A percentile compares a stretch with the other conserved stretches of the same genome.
These are phyloP conservation scores for Gasteruption jaculator DNA, from an alignment of 2,888 invertebrate genomes.

Conservation along the genomic window DNA sequence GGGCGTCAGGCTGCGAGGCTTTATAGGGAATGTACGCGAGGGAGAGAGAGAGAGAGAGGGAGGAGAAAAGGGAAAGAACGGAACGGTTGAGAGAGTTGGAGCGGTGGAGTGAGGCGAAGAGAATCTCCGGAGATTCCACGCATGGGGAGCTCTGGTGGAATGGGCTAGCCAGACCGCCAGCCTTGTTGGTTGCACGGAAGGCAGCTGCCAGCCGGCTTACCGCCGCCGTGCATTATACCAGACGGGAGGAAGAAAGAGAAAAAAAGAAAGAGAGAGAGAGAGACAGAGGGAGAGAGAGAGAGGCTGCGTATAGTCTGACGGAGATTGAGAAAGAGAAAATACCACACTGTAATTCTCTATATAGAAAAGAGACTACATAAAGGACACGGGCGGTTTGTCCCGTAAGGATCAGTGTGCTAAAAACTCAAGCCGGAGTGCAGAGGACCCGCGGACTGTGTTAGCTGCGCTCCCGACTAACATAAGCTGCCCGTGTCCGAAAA, in stretches of 20 bases:
- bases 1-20: slow-evolving; percentile 9
- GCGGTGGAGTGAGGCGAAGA: slow-evolving; percentile 29
- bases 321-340: too few species aligned
- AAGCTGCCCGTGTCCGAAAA: too few species aligned
- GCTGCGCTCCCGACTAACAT: too few species aligned
- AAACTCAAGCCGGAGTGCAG: slow-evolving; percentile 22
- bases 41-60: slow-evolving; percentile 22
- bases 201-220: slow-evolving; percentile 49
- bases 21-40: slow-evolving; percentile 19
- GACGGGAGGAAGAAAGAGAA: slow-evolving; percentile 20
- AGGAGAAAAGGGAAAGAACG: slow-evolving; percentile 21
- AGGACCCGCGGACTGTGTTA: too few species aligned
- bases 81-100: slow-evolving; percentile 24
- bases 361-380: too few species aligned
- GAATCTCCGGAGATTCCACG: slow-evolving; percentile 44
- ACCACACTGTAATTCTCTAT: too few species aligned
- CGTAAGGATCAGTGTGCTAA: slow-evolving; percentile 35
- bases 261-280: slow-evolving; percentile 15
- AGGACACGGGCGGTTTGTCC: slow-evolving; percentile 28
- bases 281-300: slow-evolving; percentile 17
- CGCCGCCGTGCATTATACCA: slow-evolving; percentile 35
- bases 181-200: slow-evolving; percentile 47
- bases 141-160: slow-evolving; percentile 40
- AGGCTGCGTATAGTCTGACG: slow-evolving; percentile 7
- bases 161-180: slow-evolving; percentile 36